Evolutionary conservation across 1,140 invertebrate genomes (phyloP).

Genomic region (Euglossa dilemma): DNA sequence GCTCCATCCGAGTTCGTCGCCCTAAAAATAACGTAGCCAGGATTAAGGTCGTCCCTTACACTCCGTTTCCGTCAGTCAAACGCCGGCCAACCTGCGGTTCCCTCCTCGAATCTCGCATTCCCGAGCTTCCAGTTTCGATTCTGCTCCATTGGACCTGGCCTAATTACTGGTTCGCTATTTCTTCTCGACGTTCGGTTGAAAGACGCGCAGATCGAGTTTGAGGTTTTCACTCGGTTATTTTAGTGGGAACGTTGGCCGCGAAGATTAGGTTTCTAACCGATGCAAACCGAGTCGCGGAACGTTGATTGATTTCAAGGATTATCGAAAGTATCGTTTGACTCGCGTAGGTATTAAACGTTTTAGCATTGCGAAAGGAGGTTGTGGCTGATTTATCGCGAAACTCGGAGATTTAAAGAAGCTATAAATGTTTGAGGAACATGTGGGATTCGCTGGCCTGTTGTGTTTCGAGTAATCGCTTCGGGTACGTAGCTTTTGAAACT

Average conservation of each 20-base stretch:
- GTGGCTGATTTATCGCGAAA: too few species aligned
- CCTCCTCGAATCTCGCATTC: slow-evolving; percentile 15
- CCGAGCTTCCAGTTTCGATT: background rate
- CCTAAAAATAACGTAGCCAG: slow-evolving; percentile 48
- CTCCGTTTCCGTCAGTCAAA: slow-evolving; percentile 14
- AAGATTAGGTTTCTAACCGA: background rate
- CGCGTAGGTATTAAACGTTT: too few species aligned
- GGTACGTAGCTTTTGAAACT: too few species aligned
- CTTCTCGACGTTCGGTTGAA: background rate
- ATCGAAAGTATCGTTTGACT: too few species aligned
- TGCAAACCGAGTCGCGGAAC: too few species aligned
- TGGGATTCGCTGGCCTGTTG: too few species aligned
- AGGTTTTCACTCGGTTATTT: background rate
- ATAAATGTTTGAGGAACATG: too few species aligned
- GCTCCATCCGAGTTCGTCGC: slow-evolving; percentile 30
- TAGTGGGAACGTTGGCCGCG: background rate
- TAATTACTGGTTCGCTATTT: slow-evolving; percentile 3
- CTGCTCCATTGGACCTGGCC: background rate
- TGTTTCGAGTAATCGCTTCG: too few species aligned
- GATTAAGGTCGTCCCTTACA: slow-evolving; percentile 51
- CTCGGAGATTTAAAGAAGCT: too few species aligned
- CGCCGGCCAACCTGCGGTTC: background rate
- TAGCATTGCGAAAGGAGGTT: too few species aligned
- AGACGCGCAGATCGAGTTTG: background rate
- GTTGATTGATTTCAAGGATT: too few species aligned